A percentile compares a stretch with the other conserved stretches of the same genome.
Conservation (phyloP, 2,113 vertebrate species). For the Apodemus sylvaticus region DNA sequence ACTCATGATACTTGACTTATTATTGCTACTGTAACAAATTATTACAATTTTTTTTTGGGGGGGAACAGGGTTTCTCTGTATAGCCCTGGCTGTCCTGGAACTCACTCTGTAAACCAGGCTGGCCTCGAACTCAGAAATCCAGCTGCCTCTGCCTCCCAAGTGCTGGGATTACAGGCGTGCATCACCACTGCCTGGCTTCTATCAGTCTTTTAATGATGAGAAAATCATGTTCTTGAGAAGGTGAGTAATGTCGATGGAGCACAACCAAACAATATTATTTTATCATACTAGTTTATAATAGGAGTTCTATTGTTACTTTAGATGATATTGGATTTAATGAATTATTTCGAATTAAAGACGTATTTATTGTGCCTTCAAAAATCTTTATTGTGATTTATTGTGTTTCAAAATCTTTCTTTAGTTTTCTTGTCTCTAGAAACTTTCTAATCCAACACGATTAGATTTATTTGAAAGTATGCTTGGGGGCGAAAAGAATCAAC, state of each 20-base stretch:
- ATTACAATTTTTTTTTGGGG: no score
- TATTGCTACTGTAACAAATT: no score
- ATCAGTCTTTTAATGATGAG: slow-evolving; percentile 25
- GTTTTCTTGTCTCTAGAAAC: not conserved
- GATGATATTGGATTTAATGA: not conserved
- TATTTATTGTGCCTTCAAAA: not conserved
- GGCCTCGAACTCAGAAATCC: no score
- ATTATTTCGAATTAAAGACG: slow-evolving; percentile 10
- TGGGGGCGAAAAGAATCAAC: not conserved
- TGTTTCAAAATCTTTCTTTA: not conserved
- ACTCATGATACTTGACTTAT: no score
- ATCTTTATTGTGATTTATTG: no score
- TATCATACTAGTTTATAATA: not conserved
- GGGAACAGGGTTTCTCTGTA: no score
- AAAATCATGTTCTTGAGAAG: slow-evolving; percentile 10
- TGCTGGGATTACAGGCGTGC: no score
- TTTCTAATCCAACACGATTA: not conserved
- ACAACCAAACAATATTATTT: not conserved
- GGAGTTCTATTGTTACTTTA: not conserved
- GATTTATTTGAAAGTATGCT: not conserved
- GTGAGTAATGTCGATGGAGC: not conserved
- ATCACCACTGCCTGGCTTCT: no score
- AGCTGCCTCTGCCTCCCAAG: no score
- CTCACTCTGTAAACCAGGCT: no score
- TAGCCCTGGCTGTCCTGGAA: no score